Conservation (phyloP, 37 sponge, comb jelly and placozoan genomes). For the Eunapius fragilis region DNA sequence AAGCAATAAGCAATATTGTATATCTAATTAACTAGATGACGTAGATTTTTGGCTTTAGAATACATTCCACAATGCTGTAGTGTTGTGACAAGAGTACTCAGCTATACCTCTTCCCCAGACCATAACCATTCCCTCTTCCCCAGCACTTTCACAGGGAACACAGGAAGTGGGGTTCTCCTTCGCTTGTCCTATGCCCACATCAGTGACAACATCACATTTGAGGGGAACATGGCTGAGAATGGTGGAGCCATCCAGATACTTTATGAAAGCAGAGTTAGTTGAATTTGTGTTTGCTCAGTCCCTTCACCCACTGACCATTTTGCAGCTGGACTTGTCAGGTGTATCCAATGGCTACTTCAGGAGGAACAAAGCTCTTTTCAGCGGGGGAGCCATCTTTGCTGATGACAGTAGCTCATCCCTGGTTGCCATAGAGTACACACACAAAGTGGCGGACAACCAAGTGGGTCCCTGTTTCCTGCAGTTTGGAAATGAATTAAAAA, state of each 20-base stretch:
- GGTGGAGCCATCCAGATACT: constrained; percentile 67
- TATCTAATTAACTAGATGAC: no score
- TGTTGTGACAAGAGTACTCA: no score
- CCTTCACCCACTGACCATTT: neutral
- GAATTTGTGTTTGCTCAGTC: neutral
- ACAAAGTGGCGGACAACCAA: constrained; percentile 22
- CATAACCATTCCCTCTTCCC: neutral
- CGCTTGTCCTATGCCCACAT: constrained; percentile 27
- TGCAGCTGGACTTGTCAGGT: constrained; percentile 49
- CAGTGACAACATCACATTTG: constrained; percentile 29
- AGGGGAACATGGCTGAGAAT: constrained; percentile 39
- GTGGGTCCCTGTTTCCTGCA: constrained; percentile 53
- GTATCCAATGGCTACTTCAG: constrained; percentile 26
- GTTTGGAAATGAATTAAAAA: constrained; percentile 60
- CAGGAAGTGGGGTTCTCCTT: constrained; percentile 62
- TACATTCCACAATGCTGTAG: no score
- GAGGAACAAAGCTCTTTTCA: constrained; percentile 45
- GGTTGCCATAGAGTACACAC: constrained; percentile 54
- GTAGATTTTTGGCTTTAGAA: neutral
- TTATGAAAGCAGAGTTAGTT: constrained; percentile 42
- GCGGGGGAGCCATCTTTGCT: constrained; percentile 74
- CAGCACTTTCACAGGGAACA: constrained; percentile 53
- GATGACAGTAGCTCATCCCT: constrained; percentile 47
- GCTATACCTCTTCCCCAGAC: constrained; percentile 27
- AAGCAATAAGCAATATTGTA: no score